A percentile compares a stretch with the other conserved stretches of the same genome.
Conservation (phyloP, 1,140 invertebrate species). For the Sinella curviseta region DNA sequence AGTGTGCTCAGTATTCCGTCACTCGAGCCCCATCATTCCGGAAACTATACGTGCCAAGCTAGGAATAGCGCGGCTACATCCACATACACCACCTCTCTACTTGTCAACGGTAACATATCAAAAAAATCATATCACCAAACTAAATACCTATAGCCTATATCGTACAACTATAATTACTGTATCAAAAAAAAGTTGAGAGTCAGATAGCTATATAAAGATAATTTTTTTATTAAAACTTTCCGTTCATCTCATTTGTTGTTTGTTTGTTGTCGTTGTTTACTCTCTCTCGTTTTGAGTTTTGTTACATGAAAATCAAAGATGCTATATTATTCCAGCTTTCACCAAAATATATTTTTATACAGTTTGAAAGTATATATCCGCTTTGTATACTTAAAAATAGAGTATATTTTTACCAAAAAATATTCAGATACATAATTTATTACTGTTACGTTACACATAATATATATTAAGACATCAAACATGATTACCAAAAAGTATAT, state of each 20-base stretch:
- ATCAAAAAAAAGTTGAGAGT: conserved; percentile 7
- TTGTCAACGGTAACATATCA: conserved; percentile 59
- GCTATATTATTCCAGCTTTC: too few relatives aligned
- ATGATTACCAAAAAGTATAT: too few relatives aligned
- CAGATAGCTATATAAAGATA: not conserved
- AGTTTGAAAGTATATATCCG: not conserved
- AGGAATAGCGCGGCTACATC: conserved; percentile 58
- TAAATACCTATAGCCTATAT: not conserved
- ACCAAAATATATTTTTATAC: too few relatives aligned
- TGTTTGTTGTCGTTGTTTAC: too few relatives aligned
- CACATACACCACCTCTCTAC: conserved; percentile 57
- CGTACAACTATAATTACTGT: not conserved
- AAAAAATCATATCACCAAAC: conserved; percentile 13
- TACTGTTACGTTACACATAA: too few relatives aligned
- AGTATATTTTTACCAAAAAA: not conserved
- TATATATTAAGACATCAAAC: too few relatives aligned
- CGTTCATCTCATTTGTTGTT: too few relatives aligned
- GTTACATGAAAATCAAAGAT: too few relatives aligned
- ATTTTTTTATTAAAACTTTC: too few relatives aligned
- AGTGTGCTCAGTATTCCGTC: conserved; percentile 62
- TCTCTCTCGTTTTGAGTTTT: not conserved
- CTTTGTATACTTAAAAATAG: not conserved
- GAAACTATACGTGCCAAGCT: conserved; percentile 63
- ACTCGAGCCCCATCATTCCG: conserved; percentile 56
- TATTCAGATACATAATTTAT: too few relatives aligned